These are phyloP conservation scores for Drosophila dunni DNA, from an alignment of 1,140 invertebrate genomes.

Conservation along the genomic window DNA sequence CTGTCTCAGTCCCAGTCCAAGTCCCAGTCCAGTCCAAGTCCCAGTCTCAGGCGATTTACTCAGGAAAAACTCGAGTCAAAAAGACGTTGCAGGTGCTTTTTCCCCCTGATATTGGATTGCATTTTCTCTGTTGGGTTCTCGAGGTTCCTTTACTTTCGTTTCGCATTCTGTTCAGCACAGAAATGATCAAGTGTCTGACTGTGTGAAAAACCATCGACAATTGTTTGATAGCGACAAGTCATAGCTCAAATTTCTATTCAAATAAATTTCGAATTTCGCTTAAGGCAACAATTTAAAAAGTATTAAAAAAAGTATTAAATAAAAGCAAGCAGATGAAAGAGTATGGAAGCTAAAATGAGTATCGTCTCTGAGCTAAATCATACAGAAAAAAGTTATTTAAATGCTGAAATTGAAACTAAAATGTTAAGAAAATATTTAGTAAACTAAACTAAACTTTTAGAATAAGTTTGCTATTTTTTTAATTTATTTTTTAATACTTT, in stretches of 20 bases:
- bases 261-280: slow-evolving; percentile 8
- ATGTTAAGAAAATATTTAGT: too few relatives aligned
- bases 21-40: too few relatives aligned
- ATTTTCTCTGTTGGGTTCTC: not conserved
- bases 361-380: too few relatives aligned
- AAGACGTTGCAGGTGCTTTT: slow-evolving; percentile 28
- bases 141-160: not conserved
- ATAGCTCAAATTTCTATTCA: slow-evolving; percentile 42
- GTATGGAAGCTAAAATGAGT: not conserved
- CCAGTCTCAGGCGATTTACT: slow-evolving; percentile 9
- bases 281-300: too few relatives aligned
- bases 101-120: slow-evolving; percentile 11
- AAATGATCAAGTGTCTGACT: not conserved
- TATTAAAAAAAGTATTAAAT: not conserved
- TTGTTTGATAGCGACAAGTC: slow-evolving; percentile 35
- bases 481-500: too few relatives aligned
- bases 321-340: not conserved
- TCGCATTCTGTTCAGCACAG: too few relatives aligned
- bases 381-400: too few relatives aligned
- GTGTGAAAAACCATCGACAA: slow-evolving; percentile 32
- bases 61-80: slow-evolving; percentile 19
- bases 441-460: too few relatives aligned
- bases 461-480: too few relatives aligned
- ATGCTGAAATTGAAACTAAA: too few relatives aligned
- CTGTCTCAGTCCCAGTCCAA: too few relatives aligned